Evolutionary conservation across 2,888 invertebrate species (phyloP).

Genomic region (Tuberolachnus salignus): DNA sequence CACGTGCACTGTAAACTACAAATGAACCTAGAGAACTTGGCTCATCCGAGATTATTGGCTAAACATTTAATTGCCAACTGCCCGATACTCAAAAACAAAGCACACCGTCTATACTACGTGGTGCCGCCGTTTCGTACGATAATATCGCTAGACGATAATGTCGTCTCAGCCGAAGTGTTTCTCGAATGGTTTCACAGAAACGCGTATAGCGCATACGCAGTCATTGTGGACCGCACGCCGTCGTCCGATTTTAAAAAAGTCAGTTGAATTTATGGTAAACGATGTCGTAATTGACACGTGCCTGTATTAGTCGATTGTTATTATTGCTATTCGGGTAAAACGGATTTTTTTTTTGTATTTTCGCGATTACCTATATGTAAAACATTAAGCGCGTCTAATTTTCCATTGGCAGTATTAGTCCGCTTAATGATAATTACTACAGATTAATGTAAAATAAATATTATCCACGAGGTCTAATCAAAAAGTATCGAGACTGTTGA

Average conservation of each 20-base stretch:
- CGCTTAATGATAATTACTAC: background rate
- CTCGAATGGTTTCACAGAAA: slow-evolving; percentile 9
- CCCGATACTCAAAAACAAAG: background rate
- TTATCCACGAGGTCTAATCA: no score
- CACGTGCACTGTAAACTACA: background rate
- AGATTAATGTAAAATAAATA: no score
- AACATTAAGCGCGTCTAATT: no score
- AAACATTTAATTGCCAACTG: background rate
- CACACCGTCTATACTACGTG: slow-evolving; percentile 11
- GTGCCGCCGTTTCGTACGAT: background rate
- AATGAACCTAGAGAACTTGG: background rate
- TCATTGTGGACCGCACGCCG: background rate
- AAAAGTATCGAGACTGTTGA: no score
- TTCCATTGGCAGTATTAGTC: background rate
- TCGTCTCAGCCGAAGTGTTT: slow-evolving; percentile 1
- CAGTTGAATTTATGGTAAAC: no score
- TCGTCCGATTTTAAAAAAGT: slow-evolving; percentile 15
- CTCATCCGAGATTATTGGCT: background rate
- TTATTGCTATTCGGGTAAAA: no score
- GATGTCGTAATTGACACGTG: background rate
- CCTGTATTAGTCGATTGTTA: background rate
- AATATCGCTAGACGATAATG: background rate
- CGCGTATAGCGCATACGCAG: slow-evolving; percentile 1
- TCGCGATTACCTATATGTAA: background rate
- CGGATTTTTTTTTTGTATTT: no score